Evolutionary conservation across 2,113 vertebrate species (phyloP).

Genomic region (Hippocampus guttulatus): DNA sequence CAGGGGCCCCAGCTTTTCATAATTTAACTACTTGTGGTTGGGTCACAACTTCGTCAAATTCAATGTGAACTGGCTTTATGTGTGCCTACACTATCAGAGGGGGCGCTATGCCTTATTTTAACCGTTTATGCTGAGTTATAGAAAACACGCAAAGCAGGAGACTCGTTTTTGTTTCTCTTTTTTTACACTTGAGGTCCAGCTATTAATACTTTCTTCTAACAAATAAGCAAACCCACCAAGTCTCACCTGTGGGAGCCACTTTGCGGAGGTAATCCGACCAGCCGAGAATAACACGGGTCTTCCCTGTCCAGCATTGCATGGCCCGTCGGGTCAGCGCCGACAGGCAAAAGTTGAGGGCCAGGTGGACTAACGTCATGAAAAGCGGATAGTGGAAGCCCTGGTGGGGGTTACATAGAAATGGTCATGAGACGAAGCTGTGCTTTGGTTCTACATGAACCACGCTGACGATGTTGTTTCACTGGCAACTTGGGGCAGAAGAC

Average conservation of each 20-base stretch:
- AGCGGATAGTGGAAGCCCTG: constrained; percentile 90
- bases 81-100: too few relatives aligned
- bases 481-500: background rate
- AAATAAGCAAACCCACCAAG: background rate
- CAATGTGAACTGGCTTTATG: too few relatives aligned
- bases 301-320: constrained; percentile 73
- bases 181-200: background rate
- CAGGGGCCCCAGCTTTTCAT: too few relatives aligned
- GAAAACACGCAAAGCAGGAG: background rate
- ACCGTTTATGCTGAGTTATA: background rate
- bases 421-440: background rate
- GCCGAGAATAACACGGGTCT: constrained; percentile 75
- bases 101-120: too few relatives aligned
- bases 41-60: too few relatives aligned
- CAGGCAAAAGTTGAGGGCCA: constrained; percentile 81
- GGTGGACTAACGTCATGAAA: constrained; percentile 87
- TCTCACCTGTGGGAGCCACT: constrained; percentile 83
- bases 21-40: too few relatives aligned
- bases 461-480: background rate
- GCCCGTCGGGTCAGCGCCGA: constrained; percentile 71
- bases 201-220: background rate
- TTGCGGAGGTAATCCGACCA: constrained; percentile 82
- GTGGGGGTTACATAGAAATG: background rate
- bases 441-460: background rate
- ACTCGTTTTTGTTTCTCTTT: background rate